Conservation (phyloP, 2,888 invertebrate species). For the Hirudinaria manillensis region DNA sequence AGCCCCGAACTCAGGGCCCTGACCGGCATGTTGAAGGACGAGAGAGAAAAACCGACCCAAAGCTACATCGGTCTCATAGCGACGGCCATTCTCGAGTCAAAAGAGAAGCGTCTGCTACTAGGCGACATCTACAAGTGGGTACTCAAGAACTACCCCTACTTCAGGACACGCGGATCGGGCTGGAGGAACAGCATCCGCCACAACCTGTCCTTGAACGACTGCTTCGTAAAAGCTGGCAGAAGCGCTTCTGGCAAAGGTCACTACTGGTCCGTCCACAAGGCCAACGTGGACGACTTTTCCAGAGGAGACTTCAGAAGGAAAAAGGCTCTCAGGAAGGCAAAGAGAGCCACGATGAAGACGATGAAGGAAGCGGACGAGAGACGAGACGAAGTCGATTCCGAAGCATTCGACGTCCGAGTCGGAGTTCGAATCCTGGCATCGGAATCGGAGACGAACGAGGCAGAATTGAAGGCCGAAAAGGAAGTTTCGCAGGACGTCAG, state of each 20-base stretch:
- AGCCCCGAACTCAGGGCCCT: slow-evolving; percentile 2
- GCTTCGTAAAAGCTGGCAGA: slow-evolving; percentile 91
- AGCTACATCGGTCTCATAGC: slow-evolving; percentile 96
- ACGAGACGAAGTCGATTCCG: slow-evolving; percentile 33
- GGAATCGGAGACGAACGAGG: no score
- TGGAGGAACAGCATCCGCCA: slow-evolving; percentile 97
- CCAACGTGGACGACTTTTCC: slow-evolving; percentile 90
- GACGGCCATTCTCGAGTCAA: slow-evolving; percentile 88
- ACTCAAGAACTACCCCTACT: slow-evolving; percentile 91
- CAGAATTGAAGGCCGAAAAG: no score
- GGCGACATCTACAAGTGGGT: slow-evolving; percentile 98
- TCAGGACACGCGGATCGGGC: slow-evolving; percentile 86
- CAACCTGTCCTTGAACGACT: slow-evolving; percentile 92
- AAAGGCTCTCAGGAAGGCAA: slow-evolving; percentile 89
- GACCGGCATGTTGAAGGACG: slow-evolving; percentile 14
- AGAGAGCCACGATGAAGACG: slow-evolving; percentile 91
- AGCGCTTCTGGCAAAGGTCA: slow-evolving; percentile 97
- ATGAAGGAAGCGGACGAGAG: slow-evolving; percentile 78
- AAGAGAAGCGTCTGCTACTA: slow-evolving; percentile 84
- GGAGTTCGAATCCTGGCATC: no score
- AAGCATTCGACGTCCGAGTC: no score
- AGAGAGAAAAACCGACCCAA: slow-evolving; percentile 76
- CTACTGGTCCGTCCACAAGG: slow-evolving; percentile 98
- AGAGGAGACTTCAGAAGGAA: slow-evolving; percentile 92
- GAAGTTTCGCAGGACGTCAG: not conserved